phyloP scores from a whole-genome alignment of 2,888 invertebrate genomes.

The Harpalus rubripes region DNA sequence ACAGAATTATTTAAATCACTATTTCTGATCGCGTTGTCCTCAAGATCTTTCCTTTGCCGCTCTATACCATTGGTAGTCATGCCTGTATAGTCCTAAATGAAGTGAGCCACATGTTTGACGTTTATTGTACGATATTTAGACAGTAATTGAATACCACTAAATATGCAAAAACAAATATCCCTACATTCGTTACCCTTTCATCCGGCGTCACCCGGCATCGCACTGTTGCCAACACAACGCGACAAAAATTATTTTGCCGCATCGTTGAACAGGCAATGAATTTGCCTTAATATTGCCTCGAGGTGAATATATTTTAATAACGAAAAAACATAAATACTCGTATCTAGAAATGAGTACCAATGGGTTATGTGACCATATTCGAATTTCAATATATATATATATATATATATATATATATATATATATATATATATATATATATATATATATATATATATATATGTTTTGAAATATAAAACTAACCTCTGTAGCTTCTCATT shows the following conservation, averaged over 20 bases:
- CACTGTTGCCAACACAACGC: constrained; percentile 37
- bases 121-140: constrained; percentile 68
- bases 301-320: constrained; percentile 43
- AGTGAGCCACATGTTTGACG: constrained; percentile 68
- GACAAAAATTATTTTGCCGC: constrained; percentile 63
- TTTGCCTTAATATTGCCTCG: constrained; percentile 47
- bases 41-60: constrained; percentile 23
- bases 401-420: too few species aligned
- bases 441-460: too few species aligned
- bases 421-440: too few species aligned
- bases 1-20: too few species aligned
- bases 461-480: too few species aligned
- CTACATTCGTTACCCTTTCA: constrained; percentile 64
- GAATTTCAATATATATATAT: too few species aligned
- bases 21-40: not conserved
- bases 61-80: not conserved
- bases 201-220: constrained; percentile 32
- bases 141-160: constrained; percentile 68
- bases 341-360: too few species aligned
- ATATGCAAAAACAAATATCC: constrained; percentile 68
- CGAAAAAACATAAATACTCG: constrained; percentile 41
- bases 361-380: too few species aligned
- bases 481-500: too few species aligned
- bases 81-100: constrained; percentile 61
- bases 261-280: constrained; percentile 37